Conservation (phyloP, 2,888 invertebrate genomes). For the Himalopsyche anomala region DNA sequence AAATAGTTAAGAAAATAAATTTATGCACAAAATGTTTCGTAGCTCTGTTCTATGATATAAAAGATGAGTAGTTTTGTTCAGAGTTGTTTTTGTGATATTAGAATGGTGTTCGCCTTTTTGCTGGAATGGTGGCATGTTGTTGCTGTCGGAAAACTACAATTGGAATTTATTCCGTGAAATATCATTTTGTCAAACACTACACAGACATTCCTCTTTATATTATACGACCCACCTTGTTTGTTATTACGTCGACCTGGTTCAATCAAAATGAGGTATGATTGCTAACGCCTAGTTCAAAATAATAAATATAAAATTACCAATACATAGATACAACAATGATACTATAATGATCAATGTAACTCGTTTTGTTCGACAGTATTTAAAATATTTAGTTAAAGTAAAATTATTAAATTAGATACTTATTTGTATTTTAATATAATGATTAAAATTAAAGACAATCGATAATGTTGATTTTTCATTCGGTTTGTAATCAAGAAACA, state of each 20-base stretch:
- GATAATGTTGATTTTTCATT: too few species aligned
- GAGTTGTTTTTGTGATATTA: constrained; percentile 19
- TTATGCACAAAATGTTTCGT: not conserved
- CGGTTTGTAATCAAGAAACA: too few species aligned
- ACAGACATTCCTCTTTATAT: not conserved
- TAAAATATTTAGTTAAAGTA: too few species aligned
- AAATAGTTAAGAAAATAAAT: too few species aligned
- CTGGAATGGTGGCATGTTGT: not conserved
- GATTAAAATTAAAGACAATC: too few species aligned
- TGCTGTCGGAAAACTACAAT: not conserved
- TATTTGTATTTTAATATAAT: too few species aligned
- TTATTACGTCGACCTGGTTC: not conserved
- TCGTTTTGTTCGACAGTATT: too few species aligned
- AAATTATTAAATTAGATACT: too few species aligned
- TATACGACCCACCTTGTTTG: constrained; percentile 1
- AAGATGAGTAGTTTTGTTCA: constrained; percentile 55
- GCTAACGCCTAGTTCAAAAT: too few species aligned
- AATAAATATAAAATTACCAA: too few species aligned
- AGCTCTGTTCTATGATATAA: constrained; percentile 53
- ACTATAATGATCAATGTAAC: too few species aligned
- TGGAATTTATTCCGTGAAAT: constrained; percentile 33
- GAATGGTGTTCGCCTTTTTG: not conserved
- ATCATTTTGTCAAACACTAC: constrained; percentile 18
- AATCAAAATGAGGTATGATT: not conserved
- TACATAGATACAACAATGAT: too few species aligned